Percentiles rank a stretch among this genome's conserved stretches.
These are phyloP conservation scores for Piscicola geometra DNA, from an alignment of 2,888 invertebrate species.

Conservation along the genomic window DNA sequence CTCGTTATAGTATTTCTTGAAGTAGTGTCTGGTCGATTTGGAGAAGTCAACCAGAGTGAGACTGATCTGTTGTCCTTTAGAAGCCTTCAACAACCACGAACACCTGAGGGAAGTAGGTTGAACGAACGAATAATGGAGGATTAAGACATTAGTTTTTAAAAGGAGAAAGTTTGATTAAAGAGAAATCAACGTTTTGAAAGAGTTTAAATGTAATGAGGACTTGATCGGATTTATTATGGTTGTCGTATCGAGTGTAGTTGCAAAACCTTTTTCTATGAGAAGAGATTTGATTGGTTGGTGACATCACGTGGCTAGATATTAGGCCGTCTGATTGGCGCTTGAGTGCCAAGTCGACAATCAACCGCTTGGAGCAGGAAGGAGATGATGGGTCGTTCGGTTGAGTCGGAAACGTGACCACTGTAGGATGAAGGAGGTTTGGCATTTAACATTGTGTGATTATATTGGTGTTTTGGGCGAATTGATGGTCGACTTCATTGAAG, in stretches of 20 bases:
- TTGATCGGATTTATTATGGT: too few relatives aligned
- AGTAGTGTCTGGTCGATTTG: neutral
- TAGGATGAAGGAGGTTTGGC: too few relatives aligned
- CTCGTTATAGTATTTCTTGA: neutral
- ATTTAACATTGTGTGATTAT: too few relatives aligned
- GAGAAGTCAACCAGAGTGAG: constrained; percentile 38
- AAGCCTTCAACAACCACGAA: constrained; percentile 40
- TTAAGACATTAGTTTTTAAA: too few relatives aligned
- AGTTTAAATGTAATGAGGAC: too few relatives aligned
- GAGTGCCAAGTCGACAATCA: constrained; percentile 16
- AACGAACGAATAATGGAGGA: too few relatives aligned
- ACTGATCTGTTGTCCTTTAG: constrained; percentile 39
- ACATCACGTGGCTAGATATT: constrained; percentile 28
- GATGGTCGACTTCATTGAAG: too few relatives aligned
- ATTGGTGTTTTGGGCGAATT: too few relatives aligned
- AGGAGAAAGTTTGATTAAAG: too few relatives aligned
- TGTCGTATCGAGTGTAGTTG: too few relatives aligned
- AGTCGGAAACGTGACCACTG: neutral
- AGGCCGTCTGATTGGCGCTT: constrained; percentile 8
- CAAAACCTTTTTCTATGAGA: neutral
- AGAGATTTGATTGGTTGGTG: constrained; percentile 11
- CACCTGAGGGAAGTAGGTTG: too few relatives aligned
- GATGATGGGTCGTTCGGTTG: neutral
- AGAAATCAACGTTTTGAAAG: too few relatives aligned
- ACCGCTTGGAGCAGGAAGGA: constrained; percentile 11